These are phyloP conservation scores for Pampusana beccarii DNA, from an alignment of 2,113 vertebrate species.

Conservation along the genomic window DNA sequence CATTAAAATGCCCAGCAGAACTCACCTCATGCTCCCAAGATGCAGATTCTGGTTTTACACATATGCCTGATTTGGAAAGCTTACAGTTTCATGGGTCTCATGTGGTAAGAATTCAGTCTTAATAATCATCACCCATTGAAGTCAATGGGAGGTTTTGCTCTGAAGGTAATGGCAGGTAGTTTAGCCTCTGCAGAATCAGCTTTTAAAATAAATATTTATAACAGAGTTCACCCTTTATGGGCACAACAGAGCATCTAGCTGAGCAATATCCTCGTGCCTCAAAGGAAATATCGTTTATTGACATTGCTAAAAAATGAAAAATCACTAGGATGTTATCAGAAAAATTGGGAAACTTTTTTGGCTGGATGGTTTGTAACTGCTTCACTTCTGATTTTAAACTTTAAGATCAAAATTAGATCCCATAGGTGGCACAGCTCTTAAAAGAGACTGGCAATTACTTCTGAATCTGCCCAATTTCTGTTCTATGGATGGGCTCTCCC, in stretches of 20 bases:
- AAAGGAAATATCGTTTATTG: not conserved
- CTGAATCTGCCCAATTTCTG: not conserved
- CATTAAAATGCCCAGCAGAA: constrained; percentile 35
- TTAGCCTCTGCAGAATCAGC: not conserved
- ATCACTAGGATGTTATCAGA: not conserved
- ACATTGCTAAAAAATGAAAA: not conserved
- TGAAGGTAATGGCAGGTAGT: not conserved
- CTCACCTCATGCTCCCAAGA: constrained; percentile 17
- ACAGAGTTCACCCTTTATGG: not conserved
- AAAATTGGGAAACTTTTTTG: not conserved
- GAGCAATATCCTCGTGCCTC: not conserved
- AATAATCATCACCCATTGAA: constrained; percentile 12
- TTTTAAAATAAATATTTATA: not conserved
- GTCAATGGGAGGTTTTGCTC: not conserved
- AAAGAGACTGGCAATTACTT: not conserved
- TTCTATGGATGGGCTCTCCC: not conserved
- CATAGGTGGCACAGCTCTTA: not conserved
- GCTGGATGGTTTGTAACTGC: not conserved
- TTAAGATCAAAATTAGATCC: not conserved
- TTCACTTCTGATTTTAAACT: not conserved
- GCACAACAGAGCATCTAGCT: not conserved
- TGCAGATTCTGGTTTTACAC: constrained; percentile 30
- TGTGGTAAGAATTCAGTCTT: not conserved
- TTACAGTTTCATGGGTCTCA: constrained; percentile 11
- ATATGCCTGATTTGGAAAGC: constrained; percentile 22